These are phyloP conservation scores for Dimorphilus gyrociliatus DNA, from an alignment of 2,888 invertebrate species.

Conservation along the genomic window DNA sequence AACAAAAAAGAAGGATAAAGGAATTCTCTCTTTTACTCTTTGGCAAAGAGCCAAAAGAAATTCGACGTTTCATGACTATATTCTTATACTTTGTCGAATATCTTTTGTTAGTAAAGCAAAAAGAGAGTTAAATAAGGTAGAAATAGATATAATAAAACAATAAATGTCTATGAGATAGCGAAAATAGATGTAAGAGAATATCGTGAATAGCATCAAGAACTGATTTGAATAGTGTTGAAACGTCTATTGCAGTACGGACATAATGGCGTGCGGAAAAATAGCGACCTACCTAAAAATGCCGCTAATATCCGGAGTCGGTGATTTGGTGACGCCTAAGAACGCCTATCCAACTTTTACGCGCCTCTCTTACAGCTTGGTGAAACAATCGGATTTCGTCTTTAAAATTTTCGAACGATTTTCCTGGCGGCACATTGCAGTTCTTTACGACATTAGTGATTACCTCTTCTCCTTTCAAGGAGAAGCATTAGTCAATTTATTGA, in stretches of 20 bases:
- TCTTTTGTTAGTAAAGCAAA: no score
- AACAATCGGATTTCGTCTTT: constrained; percentile 9
- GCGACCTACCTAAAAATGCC: constrained; percentile 7
- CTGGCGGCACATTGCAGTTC: constrained; percentile 9
- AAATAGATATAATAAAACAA: no score
- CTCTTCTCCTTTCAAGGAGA: no score
- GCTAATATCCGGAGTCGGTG: constrained; percentile 8
- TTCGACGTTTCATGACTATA: no score
- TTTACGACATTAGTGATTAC: no score
- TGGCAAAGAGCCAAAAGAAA: no score
- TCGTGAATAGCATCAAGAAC: constrained; percentile 2
- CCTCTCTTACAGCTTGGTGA: constrained; percentile 13
- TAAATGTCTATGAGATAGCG: neutral
- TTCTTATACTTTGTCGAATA: no score
- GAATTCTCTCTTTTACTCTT: no score
- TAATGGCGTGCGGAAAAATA: constrained; percentile 6
- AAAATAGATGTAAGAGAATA: neutral
- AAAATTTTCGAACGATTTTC: constrained; percentile 4
- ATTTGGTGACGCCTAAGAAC: constrained; percentile 10
- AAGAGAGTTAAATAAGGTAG: no score
- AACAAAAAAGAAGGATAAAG: no score
- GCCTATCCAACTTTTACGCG: constrained; percentile 15
- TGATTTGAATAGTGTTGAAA: constrained; percentile 5
- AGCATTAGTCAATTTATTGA: no score
- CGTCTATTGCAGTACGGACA: constrained; percentile 7